Evolutionary conservation across 1,140 invertebrate genomes (phyloP).

Genomic region (Drosophila bocqueti): DNA sequence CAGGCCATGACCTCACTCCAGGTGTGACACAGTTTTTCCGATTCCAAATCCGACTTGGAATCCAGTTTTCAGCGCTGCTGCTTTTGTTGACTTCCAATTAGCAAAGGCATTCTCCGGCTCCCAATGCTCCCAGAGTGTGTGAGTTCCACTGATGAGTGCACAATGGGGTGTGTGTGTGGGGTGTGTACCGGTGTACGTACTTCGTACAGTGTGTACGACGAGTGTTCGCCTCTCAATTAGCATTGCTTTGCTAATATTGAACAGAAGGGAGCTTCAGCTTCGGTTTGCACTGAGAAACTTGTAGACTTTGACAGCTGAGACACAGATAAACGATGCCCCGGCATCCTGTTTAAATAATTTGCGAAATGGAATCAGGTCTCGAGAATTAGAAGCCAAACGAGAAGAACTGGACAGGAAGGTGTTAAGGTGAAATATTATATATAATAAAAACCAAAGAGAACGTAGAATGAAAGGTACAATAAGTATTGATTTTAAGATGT

Average conservation of each 20-base stretch:
- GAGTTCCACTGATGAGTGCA: constrained; percentile 9
- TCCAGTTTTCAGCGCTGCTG: constrained; percentile 28
- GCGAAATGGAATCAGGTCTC: constrained; percentile 5
- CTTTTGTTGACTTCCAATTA: constrained; percentile 47
- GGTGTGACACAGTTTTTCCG: constrained; percentile 49
- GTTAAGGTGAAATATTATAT: not conserved
- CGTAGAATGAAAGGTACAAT: too few species aligned
- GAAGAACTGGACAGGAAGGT: not conserved
- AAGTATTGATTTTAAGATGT: too few species aligned
- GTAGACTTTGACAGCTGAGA: constrained; percentile 13
- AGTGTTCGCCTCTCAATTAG: constrained; percentile 43
- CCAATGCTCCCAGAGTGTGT: not conserved
- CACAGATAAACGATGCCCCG: constrained; percentile 10
- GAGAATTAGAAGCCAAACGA: constrained; percentile 10
- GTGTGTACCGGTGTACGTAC: not conserved
- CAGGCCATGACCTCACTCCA: constrained; percentile 33
- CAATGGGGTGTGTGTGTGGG: constrained; percentile 1
- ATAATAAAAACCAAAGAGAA: not conserved
- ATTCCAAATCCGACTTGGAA: not conserved
- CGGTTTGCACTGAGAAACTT: constrained; percentile 3
- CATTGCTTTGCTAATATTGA: constrained; percentile 48
- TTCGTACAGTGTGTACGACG: constrained; percentile 9
- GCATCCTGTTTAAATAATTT: constrained; percentile 25
- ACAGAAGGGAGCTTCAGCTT: not conserved
- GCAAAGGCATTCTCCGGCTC: constrained; percentile 30